Evolutionary conservation across 2,797 vertebrate genomes (phyloP), one percentile per base, ranked within the genome.

Genomic region (Bradypus variegatus): DNA sequence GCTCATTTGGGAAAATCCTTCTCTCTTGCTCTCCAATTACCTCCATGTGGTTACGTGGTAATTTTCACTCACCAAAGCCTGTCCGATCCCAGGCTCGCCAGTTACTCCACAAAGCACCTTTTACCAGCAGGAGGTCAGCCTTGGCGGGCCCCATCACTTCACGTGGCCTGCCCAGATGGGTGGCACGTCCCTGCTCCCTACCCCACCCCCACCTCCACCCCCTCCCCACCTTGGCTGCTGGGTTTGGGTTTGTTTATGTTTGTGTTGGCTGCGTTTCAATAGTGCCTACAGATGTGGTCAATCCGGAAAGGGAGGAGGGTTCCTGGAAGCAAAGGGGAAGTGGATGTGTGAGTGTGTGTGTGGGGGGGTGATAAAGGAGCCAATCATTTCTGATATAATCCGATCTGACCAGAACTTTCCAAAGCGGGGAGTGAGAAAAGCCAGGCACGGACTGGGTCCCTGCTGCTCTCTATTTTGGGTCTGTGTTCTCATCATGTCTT

Each of bases 201-300:
- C 41, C 41, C 41, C 41, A 45, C 41, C 41, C 8, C 41, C 41
- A 45, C 6, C 41, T 8, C 41, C 41, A 45, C 41, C 41, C 41
- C 41, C 41, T 45, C 41, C 41, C 41, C 41, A 45, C 41, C 1
- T 13, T 1, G 15, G 21, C 8, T 50, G 85, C 75, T 19, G 45
- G 67, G 31, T 31, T 41, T 73, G 33, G 31, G 81, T 72, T 70
- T 91, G 65, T 83, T 90, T 92, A 82, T 79, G 31, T 94, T 89
- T 73, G 48, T 53, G 8, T 80, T 93, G 93, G 79, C 79, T 92
- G 15, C 2, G 2, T 50, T 75, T 88, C 90, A 53, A 19, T 5
- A 31, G 53, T 14, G 69, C 15, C 81, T 67, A 76, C 78, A 91
- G 78, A 91, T 83, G 88, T 88, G 91, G 91, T 75, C 79, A 77